Evolutionary conservation across 1,140 invertebrate species (phyloP).

Genomic region (Psilanteris sp.): DNA sequence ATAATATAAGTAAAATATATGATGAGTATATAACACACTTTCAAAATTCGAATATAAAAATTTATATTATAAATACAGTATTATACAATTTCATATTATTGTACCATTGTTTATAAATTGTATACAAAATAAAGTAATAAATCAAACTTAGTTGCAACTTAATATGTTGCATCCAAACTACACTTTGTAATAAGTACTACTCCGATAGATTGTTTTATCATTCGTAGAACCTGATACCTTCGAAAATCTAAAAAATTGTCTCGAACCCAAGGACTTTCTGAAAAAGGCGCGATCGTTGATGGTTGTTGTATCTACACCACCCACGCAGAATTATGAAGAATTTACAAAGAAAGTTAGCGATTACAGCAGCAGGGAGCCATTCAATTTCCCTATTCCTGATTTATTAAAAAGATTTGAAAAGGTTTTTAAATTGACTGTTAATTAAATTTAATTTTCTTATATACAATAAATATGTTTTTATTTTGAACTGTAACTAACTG

Average conservation of each 20-base stretch:
- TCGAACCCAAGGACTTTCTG: slow-evolving; percentile 83
- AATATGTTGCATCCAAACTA: slow-evolving; percentile 20
- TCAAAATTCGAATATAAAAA: too few relatives aligned
- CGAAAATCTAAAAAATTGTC: slow-evolving; percentile 82
- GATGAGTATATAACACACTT: too few relatives aligned
- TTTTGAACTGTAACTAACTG: too few relatives aligned
- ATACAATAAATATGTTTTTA: too few relatives aligned
- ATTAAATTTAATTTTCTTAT: too few relatives aligned
- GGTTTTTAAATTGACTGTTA: slow-evolving; percentile 63
- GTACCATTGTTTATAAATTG: too few relatives aligned
- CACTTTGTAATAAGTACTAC: slow-evolving; percentile 63
- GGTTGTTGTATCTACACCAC: slow-evolving; percentile 91
- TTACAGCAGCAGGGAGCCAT: slow-evolving; percentile 88
- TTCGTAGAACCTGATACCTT: slow-evolving; percentile 80
- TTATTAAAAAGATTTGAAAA: slow-evolving; percentile 83
- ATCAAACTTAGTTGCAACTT: too few relatives aligned
- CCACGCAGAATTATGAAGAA: slow-evolving; percentile 85
- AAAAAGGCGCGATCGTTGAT: slow-evolving; percentile 89
- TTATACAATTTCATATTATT: too few relatives aligned
- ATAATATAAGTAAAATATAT: too few relatives aligned
- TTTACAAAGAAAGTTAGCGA: slow-evolving; percentile 88
- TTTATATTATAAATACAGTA: too few relatives aligned
- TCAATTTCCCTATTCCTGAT: slow-evolving; percentile 84
- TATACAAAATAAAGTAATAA: background rate
- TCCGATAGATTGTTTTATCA: slow-evolving; percentile 59